Evolutionary conservation across 1,140 invertebrate species (phyloP).

Genomic region (Eubasilissa regina): DNA sequence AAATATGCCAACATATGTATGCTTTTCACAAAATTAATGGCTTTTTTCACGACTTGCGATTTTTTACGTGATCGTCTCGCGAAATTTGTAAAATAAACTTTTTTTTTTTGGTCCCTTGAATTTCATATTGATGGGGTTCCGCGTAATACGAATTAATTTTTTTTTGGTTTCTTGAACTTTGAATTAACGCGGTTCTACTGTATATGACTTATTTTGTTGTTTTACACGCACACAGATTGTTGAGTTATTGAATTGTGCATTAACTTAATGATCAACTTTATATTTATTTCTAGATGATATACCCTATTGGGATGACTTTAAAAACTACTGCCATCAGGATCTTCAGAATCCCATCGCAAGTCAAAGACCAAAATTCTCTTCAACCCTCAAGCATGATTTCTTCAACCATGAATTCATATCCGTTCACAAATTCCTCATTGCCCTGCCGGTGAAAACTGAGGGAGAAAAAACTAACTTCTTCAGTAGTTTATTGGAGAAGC

Average conservation of each 20-base stretch:
- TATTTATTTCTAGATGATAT: constrained; percentile 76
- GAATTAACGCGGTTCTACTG: too few species aligned
- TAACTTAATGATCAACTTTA: background rate
- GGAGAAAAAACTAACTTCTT: constrained; percentile 86
- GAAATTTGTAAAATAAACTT: too few species aligned
- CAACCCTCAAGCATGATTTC: constrained; percentile 80
- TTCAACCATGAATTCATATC: constrained; percentile 88
- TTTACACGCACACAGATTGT: background rate
- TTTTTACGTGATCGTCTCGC: too few species aligned
- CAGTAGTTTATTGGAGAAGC: constrained; percentile 75
- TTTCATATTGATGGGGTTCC: too few species aligned
- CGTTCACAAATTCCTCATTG: constrained; percentile 85
- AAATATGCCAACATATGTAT: too few species aligned
- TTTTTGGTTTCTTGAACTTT: too few species aligned
- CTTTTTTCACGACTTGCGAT: too few species aligned
- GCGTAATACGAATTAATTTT: too few species aligned
- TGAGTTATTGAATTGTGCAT: constrained; percentile 1
- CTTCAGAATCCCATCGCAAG: constrained; percentile 76
- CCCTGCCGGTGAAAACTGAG: constrained; percentile 84
- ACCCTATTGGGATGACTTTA: constrained; percentile 78
- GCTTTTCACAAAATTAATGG: too few species aligned
- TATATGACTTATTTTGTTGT: background rate
- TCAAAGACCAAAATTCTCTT: constrained; percentile 75
- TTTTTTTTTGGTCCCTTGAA: too few species aligned
- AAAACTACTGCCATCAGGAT: constrained; percentile 76